Evolutionary conservation across 2,113 vertebrate genomes (phyloP).

Genomic region (Erythrocercus mccallii): DNA sequence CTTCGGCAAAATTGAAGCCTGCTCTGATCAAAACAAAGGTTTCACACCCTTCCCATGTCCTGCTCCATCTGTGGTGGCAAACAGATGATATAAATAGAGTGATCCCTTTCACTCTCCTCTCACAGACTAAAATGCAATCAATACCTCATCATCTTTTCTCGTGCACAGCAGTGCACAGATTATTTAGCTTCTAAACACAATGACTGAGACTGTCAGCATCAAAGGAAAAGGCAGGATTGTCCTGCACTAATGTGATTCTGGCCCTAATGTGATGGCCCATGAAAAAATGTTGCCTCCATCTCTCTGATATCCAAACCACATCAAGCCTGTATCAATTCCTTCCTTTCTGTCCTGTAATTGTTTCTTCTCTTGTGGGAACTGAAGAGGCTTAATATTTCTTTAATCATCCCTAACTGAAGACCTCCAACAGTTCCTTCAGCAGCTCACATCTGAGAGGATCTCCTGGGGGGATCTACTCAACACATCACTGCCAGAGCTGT

Average conservation of each 20-base stretch:
- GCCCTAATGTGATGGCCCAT: not conserved
- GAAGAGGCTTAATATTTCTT: not conserved
- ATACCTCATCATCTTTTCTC: conserved; percentile 28
- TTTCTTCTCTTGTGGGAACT: not conserved
- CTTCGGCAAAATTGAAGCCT: not conserved
- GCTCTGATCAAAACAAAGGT: not conserved
- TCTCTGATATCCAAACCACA: not conserved
- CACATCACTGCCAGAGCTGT: fast-evolving
- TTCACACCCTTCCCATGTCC: not conserved
- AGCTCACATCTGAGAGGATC: fast-evolving
- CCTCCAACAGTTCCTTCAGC: not conserved
- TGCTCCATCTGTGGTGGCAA: not conserved
- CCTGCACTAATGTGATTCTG: not conserved
- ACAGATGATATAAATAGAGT: not conserved
- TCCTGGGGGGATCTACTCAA: not conserved
- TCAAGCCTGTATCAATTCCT: not conserved
- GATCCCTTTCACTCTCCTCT: not conserved
- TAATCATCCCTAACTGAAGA: not conserved
- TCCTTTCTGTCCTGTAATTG: not conserved
- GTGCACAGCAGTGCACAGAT: not conserved
- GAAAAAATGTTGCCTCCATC: not conserved
- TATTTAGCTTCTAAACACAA: not conserved
- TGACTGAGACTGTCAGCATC: not conserved
- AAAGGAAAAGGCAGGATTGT: not conserved
- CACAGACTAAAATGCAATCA: not conserved